Evolutionary conservation across 2,888 invertebrate genomes (phyloP).

Genomic region (Lasioglossum leucozonium): DNA sequence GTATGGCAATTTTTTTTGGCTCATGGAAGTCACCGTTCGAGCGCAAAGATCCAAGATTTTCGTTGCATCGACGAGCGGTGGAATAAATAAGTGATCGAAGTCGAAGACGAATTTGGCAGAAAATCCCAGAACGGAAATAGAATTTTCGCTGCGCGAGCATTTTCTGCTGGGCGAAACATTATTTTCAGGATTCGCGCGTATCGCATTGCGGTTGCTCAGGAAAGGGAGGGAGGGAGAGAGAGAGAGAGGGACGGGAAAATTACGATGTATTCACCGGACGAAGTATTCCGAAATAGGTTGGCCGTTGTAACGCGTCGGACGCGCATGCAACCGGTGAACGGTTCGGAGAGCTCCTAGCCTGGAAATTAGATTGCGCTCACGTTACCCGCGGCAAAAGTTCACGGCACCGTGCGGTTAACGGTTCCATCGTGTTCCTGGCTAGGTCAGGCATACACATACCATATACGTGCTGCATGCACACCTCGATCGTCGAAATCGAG

Average conservation of each 20-base stretch:
- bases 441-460: slow-evolving; percentile 60
- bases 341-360: slow-evolving; percentile 25
- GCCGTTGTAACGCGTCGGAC: slow-evolving; percentile 24
- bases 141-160: neutral
- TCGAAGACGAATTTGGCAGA: too few species aligned
- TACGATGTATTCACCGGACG: slow-evolving; percentile 40
- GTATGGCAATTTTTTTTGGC: too few species aligned
- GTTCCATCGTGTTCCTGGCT: slow-evolving; percentile 56
- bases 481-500: slow-evolving; percentile 60
- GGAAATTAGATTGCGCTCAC: slow-evolving; percentile 69
- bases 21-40: too few species aligned
- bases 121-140: neutral
- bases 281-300: slow-evolving; percentile 54
- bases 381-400: slow-evolving; percentile 64
- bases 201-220: too few species aligned
- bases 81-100: too few species aligned
- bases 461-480: slow-evolving; percentile 48
- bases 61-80: too few species aligned
- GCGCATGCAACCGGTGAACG: slow-evolving; percentile 52
- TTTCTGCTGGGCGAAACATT: neutral
- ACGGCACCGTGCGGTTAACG: slow-evolving; percentile 64
- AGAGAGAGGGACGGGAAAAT: slow-evolving; percentile 24
- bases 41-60: neutral
- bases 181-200: neutral
- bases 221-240: too few species aligned